Evolutionary conservation across 1,140 invertebrate species (phyloP).

Genomic region (Pseudachorutes palmiensis): DNA sequence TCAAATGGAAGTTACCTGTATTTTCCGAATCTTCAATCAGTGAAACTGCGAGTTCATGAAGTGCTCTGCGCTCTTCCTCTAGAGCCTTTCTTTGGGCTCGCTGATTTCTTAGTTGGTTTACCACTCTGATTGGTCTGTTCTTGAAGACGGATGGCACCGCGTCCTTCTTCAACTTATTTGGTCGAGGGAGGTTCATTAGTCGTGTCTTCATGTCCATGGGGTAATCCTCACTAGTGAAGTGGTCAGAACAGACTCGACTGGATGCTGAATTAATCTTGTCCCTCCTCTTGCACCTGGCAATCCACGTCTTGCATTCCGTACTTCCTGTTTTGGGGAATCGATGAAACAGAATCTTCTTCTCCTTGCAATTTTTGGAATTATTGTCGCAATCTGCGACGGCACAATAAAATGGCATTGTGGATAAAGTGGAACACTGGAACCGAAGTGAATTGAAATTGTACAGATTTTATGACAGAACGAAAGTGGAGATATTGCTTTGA

Average conservation of each 20-base stretch:
- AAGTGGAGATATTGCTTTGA: too few relatives aligned
- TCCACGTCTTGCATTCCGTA: background rate
- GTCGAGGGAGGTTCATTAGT: background rate
- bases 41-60: too few relatives aligned
- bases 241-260: background rate
- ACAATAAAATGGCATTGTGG: background rate
- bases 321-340: background rate
- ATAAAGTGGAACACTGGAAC: too few relatives aligned
- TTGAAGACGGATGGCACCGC: background rate
- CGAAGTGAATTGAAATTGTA: too few relatives aligned
- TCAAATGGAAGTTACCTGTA: too few relatives aligned
- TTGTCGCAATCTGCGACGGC: background rate
- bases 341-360: background rate
- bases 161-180: background rate
- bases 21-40: too few relatives aligned
- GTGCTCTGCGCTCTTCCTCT: too few relatives aligned
- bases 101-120: background rate
- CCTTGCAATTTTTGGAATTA: background rate
- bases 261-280: background rate
- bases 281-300: background rate
- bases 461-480: too few relatives aligned
- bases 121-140: background rate
- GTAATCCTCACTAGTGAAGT: background rate
- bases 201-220: background rate
- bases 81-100: background rate